These are phyloP conservation scores for Sycophila texana DNA, from an alignment of 2,888 invertebrate species.

Conservation along the genomic window DNA sequence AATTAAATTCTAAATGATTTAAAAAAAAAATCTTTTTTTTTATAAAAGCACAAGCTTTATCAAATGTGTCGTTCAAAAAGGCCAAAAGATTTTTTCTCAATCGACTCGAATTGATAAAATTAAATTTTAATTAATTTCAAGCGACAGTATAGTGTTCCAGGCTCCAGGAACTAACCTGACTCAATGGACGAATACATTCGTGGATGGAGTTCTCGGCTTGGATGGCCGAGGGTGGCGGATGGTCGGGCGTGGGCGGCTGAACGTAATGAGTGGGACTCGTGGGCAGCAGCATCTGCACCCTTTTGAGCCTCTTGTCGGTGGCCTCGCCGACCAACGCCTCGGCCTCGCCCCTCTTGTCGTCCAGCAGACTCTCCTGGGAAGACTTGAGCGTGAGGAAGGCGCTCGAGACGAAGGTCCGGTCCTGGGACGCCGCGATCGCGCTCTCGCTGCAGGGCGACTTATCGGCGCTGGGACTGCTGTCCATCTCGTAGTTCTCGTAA, in stretches of 20 bases:
- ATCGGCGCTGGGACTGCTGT: conserved; percentile 73
- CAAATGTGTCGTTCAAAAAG: no score
- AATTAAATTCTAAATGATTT: no score
- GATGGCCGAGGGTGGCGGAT: conserved; percentile 93
- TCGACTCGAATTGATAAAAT: no score
- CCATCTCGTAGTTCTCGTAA: conserved; percentile 81
- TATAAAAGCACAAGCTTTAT: no score
- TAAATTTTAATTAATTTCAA: no score
- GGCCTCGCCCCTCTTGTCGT: conserved; percentile 74
- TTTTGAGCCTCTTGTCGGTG: conserved; percentile 71
- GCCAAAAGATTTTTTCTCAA: no score
- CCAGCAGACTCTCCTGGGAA: conserved; percentile 80
- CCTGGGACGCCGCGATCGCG: conserved; percentile 63
- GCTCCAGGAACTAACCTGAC: conserved; percentile 83
- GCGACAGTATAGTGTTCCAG: not conserved
- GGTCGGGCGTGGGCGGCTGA: conserved; percentile 95
- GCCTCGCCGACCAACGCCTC: conserved; percentile 74
- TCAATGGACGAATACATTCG: conserved; percentile 91
- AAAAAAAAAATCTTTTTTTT: no score
- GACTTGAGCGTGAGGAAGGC: conserved; percentile 79
- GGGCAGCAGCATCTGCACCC: conserved; percentile 79
- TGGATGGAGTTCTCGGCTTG: conserved; percentile 93
- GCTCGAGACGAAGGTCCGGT: conserved; percentile 77
- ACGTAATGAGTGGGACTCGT: conserved; percentile 92
- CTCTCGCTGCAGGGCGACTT: conserved; percentile 75